These are phyloP conservation scores for Tanypteryx hageni DNA, from an alignment of 2,888 invertebrate species.

Conservation along the genomic window DNA sequence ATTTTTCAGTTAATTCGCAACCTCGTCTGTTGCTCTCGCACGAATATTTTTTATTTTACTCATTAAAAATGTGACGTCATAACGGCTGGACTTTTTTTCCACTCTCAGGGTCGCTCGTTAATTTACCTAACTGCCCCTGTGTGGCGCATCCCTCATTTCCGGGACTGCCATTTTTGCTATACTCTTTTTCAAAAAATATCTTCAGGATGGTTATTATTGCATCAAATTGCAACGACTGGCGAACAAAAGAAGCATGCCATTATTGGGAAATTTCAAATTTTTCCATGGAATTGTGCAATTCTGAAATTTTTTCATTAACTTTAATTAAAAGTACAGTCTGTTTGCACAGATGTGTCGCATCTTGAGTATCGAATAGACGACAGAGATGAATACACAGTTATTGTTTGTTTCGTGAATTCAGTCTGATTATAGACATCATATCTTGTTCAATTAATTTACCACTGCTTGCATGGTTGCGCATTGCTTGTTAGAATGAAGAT, in stretches of 20 bases:
- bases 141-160: background rate
- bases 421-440: too few relatives aligned
- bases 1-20: background rate
- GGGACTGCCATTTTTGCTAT: background rate
- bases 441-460: too few relatives aligned
- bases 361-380: too few relatives aligned
- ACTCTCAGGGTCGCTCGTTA: background rate
- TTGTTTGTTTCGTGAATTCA: too few relatives aligned
- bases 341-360: background rate
- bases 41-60: background rate
- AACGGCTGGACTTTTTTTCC: background rate
- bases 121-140: slow-evolving; percentile 18
- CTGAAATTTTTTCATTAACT: background rate
- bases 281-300: too few relatives aligned
- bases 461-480: too few relatives aligned
- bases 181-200: background rate
- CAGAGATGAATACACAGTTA: too few relatives aligned
- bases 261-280: too few relatives aligned
- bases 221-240: background rate
- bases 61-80: background rate
- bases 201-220: background rate
- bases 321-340: background rate
- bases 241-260: too few relatives aligned
- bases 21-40: background rate
- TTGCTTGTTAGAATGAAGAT: too few relatives aligned